Conservation (phyloP, 1,140 invertebrate species). For the Lethrus apterus region DNA sequence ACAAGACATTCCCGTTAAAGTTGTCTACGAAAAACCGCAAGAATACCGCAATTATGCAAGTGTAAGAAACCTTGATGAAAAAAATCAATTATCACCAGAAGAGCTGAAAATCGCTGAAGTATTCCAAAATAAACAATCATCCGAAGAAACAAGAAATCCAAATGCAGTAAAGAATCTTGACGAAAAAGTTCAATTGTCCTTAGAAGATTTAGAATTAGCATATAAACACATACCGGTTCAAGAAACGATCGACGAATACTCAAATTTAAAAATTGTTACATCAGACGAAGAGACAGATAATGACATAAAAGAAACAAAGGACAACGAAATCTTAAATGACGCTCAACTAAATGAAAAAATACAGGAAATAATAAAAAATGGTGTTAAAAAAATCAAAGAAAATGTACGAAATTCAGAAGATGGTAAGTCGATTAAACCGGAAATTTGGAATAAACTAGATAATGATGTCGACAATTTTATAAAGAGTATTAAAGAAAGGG, state of each 20-base stretch:
- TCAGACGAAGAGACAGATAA: neutral
- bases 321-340: too few species aligned
- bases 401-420: slow-evolving; percentile 16
- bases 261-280: neutral
- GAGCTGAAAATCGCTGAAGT: neutral
- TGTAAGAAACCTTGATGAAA: slow-evolving; percentile 29
- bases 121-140: too few species aligned
- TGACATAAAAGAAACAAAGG: neutral
- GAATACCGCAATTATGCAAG: too few species aligned
- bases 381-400: slow-evolving; percentile 22
- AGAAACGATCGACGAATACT: neutral
- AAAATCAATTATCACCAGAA: slow-evolving; percentile 23
- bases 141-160: neutral
- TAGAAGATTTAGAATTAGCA: slow-evolving; percentile 21
- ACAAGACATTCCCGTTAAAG: slow-evolving; percentile 36
- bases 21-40: slow-evolving; percentile 32
- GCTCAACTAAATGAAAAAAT: slow-evolving; percentile 1
- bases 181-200: slow-evolving; percentile 31
- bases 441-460: slow-evolving; percentile 26
- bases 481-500: neutral
- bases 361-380: slow-evolving; percentile 20
- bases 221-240: neutral
- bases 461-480: slow-evolving; percentile 12
- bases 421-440: slow-evolving; percentile 18
- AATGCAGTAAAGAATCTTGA: slow-evolving; percentile 28